A percentile compares a stretch with the other conserved stretches of the same genome.
Conservation (phyloP, 2,113 vertebrate genomes). For the Scalopus aquaticus region DNA sequence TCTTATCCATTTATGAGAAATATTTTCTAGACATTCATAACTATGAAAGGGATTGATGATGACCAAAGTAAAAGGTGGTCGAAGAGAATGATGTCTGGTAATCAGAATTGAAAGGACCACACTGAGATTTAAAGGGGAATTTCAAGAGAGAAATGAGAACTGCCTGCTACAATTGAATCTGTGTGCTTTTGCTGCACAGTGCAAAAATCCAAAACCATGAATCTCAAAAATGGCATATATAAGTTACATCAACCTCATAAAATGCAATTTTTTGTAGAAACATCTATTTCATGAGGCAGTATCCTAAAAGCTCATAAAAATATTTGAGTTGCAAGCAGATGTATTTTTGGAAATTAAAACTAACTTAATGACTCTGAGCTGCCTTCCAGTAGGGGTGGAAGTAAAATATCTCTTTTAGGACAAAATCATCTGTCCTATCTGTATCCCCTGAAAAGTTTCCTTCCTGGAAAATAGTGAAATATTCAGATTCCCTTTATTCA, state of each 20-base stretch:
- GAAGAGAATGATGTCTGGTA: neutral
- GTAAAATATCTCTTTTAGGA: constrained; percentile 14
- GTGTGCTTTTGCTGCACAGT: neutral
- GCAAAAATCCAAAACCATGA: constrained; percentile 37
- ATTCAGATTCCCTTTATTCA: too few species aligned
- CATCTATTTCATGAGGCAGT: constrained; percentile 45
- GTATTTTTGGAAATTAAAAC: constrained; percentile 53
- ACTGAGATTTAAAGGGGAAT: constrained; percentile 15
- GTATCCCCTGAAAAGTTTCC: neutral
- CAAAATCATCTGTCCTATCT: neutral
- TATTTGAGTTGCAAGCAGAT: neutral
- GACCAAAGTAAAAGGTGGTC: neutral
- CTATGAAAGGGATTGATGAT: neutral
- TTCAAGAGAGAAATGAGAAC: constrained; percentile 12
- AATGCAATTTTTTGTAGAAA: constrained; percentile 48
- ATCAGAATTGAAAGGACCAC: constrained; percentile 20
- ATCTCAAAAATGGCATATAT: constrained; percentile 34
- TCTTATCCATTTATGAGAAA: neutral
- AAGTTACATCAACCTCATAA: constrained; percentile 51
- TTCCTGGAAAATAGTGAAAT: neutral
- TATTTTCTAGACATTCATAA: constrained; percentile 40
- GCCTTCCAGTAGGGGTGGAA: neutral
- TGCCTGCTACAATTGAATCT: neutral
- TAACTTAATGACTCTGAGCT: constrained; percentile 38
- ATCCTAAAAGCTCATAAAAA: constrained; percentile 55